Evolutionary conservation across 2,888 invertebrate genomes (phyloP).

Genomic region (Scaptomyza cyrtandrae): DNA sequence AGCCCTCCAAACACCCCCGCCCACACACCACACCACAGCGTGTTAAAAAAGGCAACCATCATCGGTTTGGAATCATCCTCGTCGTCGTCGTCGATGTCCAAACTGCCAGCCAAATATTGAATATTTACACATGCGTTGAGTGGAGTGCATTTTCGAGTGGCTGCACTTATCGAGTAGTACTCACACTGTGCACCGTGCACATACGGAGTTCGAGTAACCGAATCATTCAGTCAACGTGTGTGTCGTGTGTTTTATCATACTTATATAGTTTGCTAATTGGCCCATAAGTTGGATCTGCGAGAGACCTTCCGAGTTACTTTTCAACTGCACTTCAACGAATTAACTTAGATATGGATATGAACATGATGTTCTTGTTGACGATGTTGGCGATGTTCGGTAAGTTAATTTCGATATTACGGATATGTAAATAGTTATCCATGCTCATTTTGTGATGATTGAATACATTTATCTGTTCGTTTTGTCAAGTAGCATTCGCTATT

Average conservation of each 20-base stretch:
- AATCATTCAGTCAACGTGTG: slow-evolving; percentile 15
- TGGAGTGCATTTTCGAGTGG: slow-evolving; percentile 77
- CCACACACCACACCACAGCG: slow-evolving; percentile 14
- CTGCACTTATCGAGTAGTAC: slow-evolving; percentile 63
- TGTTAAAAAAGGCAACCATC: slow-evolving; percentile 62
- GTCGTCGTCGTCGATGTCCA: slow-evolving; percentile 20
- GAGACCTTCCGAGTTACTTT: slow-evolving; percentile 19
- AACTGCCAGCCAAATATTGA: slow-evolving; percentile 76
- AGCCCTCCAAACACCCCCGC: slow-evolving; percentile 10
- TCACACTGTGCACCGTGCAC: slow-evolving; percentile 14
- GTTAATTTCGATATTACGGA: slow-evolving; percentile 12
- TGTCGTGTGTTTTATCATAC: slow-evolving; percentile 45
- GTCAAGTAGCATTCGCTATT: background rate
- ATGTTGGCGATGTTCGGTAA: slow-evolving; percentile 56
- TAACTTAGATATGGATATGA: slow-evolving; percentile 37
- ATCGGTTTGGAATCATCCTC: slow-evolving; percentile 41
- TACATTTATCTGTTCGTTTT: too few species aligned
- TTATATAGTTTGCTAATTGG: slow-evolving; percentile 65
- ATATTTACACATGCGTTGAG: slow-evolving; percentile 79
- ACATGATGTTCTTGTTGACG: slow-evolving; percentile 25
- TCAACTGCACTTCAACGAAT: slow-evolving; percentile 9
- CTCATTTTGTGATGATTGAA: background rate
- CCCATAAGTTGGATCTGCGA: slow-evolving; percentile 60
- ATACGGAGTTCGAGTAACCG: slow-evolving; percentile 9
- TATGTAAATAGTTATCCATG: background rate